Conservation (phyloP, 2,888 invertebrate genomes). For the Drosophila sordidapex region DNA sequence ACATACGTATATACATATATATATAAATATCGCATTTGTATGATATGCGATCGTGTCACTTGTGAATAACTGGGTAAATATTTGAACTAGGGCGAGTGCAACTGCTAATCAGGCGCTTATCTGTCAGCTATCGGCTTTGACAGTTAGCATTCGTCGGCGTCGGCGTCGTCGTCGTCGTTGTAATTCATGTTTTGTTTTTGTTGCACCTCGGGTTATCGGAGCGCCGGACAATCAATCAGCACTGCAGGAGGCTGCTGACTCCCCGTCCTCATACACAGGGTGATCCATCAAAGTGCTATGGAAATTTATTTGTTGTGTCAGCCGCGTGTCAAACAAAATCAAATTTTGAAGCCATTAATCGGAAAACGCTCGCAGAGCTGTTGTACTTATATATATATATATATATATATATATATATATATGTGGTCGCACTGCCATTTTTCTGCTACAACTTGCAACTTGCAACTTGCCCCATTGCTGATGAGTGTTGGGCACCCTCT, state of each 20-base stretch:
- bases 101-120: constrained; percentile 77
- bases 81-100: constrained; percentile 45
- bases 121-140: constrained; percentile 49
- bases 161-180: constrained; percentile 14
- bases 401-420: neutral
- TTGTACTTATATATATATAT: neutral
- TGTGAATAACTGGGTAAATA: constrained; percentile 77
- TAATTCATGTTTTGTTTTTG: constrained; percentile 58
- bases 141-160: neutral
- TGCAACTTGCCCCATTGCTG: constrained; percentile 45
- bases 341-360: constrained; percentile 72
- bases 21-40: neutral
- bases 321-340: constrained; percentile 73
- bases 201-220: constrained; percentile 43
- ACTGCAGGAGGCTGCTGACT: constrained; percentile 11
- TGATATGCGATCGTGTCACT: constrained; percentile 63
- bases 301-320: constrained; percentile 77
- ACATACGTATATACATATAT: neutral
- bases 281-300: constrained; percentile 52
- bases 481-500: constrained; percentile 40
- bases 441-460: constrained; percentile 40
- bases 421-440: constrained; percentile 18
- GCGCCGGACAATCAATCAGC: constrained; percentile 70
- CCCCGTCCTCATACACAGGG: neutral
- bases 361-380: constrained; percentile 4